Evolutionary conservation across 1,140 invertebrate species (phyloP), one percentile per base, ranked within the genome.

Genomic region (Nasonia longicornis): DNA sequence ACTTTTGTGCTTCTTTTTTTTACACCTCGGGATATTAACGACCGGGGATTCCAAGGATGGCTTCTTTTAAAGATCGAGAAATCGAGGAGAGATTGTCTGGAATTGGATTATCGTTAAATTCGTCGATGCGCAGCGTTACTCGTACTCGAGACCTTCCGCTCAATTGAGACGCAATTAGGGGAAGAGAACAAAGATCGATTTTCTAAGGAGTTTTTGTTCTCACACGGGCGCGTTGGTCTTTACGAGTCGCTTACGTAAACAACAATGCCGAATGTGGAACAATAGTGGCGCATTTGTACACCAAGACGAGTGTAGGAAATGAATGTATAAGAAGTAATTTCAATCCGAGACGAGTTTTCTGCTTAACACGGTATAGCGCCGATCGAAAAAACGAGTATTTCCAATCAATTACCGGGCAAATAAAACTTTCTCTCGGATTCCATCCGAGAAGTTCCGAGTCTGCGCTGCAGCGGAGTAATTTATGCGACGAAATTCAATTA

Each of bases 111-210:
- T 52, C 48, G 16, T 58, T 58, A 10, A 42, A 42, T 42, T 42
- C 8, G 31, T 42, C 8, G 52, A 58, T n/a, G 52, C 52, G 14
- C 11, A 48, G 3, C 7, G 35, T 8, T 8, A 38, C 4, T 38
- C 4, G 31, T 42, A 74, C 3, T 2, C 67, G 45, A 64, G 42
- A 38, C 20, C 52, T 67, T 38, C 42, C 45, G 45, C 52, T 38
- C 73, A 58, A 80, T 69, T 75, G 1, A 69, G 31, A 11, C 16
- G 7, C 71, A 79, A 77, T 82, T 79, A 81, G 52, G 8, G 38
- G 1, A 10, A 42, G 29, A 52, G 76, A 84, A 82, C 77, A 83
- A 85, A 84, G 83, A 85, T 82, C 74, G 75, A 81, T 84, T 84
- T 84, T 73, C 79, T 79, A 83, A 66, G 58, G 26, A 31, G 52